Base-by-base conservation (phyloP, 2,113 vertebrate genomes). In the Callaeas wilsoni region DNA sequence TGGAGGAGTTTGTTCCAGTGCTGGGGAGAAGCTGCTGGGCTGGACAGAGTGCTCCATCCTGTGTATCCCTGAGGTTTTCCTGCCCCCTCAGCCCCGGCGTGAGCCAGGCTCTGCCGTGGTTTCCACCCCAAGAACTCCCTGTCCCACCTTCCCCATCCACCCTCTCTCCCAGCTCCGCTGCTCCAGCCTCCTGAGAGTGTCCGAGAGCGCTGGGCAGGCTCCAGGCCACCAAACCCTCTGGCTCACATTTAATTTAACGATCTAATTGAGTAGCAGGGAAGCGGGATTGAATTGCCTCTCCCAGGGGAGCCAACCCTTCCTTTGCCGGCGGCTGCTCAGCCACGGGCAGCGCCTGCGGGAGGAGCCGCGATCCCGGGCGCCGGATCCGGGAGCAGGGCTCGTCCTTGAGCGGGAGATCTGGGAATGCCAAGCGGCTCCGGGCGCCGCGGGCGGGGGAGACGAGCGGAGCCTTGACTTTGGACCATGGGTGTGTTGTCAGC, bases 401-500 rank as follows among this genome's bases (percentile, higher is more conserved):
- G 73, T 74, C 90, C 93, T 87, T 89, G 90, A 56, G 15, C 41
- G 1, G 27, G 4, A 1, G 15, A 7, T 63, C 46, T 13, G 32
- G 5, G 30, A 69, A 59, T 2, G 44, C 80, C 52, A 2, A 14
- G 76, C 7, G 55, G 74, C 71, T 86, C 50, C 4, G 4, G 14
- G 55, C 62, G 9, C 49, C 3, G 4, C 0, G 5, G 0, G 1
- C 1, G 8, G 37, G 63, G 59, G 53, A 60, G 64, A 4, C 77
- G 68, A 69, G 47, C 30, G 0, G 49, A 8, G 37, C 93, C 65
- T 77, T 82, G 75, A 89, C 96, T 95, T 95, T 92, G 94, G 78
- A 67, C 90, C 18, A 0, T 7, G 16, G 49, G 6, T 3, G 35
- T 2, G 46, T 25, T 32, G 59, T 10, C 50, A 32, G 59, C 64